Conservation (phyloP, 2,888 invertebrate genomes). For the Bombylius discolor region DNA sequence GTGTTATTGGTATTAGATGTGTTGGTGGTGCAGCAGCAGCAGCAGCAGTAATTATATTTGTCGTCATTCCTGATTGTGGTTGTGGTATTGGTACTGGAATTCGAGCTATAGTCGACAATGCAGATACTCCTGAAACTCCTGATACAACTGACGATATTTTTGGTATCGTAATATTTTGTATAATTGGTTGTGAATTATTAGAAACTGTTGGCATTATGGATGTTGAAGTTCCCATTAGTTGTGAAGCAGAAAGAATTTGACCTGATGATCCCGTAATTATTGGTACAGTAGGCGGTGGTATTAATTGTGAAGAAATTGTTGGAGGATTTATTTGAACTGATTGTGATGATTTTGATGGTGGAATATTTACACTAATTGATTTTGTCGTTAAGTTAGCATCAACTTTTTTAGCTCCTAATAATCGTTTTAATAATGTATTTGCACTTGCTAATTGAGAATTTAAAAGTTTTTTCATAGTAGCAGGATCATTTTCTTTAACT, state of each 20-base stretch:
- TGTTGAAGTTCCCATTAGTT: background rate
- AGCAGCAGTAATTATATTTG: background rate
- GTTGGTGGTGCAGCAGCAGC: background rate
- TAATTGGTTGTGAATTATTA: background rate
- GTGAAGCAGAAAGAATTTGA: background rate
- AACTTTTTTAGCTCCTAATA: background rate
- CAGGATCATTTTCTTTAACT: constrained; percentile 27
- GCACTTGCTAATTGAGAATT: constrained; percentile 30
- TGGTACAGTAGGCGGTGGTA: too few species aligned
- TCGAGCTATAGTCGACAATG: background rate
- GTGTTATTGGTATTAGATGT: background rate
- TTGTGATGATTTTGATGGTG: too few species aligned
- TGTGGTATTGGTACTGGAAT: background rate
- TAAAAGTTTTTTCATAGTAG: constrained; percentile 26
- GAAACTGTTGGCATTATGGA: background rate
- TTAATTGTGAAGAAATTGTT: too few species aligned
- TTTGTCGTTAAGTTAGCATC: background rate
- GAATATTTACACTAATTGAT: too few species aligned
- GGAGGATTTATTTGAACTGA: too few species aligned
- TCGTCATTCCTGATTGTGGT: background rate
- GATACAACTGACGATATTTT: background rate
- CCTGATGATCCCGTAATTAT: too few species aligned
- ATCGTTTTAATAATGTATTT: constrained; percentile 19
- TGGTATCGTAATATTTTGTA: background rate
- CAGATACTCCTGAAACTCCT: background rate